Evolutionary conservation across 35 echinoderm and acorn worm genomes (phyloP).

Genomic region (Stichopus chloronotus): DNA sequence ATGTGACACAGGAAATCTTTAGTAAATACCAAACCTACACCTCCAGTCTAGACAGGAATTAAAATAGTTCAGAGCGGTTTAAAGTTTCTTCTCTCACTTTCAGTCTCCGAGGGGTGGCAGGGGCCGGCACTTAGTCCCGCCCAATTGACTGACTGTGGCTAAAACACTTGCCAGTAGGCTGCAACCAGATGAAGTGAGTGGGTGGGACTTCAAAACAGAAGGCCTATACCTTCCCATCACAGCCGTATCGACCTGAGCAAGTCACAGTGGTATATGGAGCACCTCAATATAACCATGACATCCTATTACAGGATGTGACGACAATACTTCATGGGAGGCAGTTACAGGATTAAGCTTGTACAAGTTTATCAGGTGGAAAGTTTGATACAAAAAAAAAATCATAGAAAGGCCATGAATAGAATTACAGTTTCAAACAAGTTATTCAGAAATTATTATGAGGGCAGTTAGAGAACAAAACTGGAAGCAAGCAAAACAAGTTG

Average conservation of each 20-base stretch:
- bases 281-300: background rate
- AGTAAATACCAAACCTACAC: background rate
- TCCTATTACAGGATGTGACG: background rate
- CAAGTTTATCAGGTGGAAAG: background rate
- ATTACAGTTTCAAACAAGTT: too few species aligned
- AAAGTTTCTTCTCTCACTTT: background rate
- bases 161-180: too few species aligned
- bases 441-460: too few species aligned
- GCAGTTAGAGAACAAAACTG: too few species aligned
- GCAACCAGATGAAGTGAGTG: background rate
- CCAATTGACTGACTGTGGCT: too few species aligned
- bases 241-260: too few species aligned
- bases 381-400: background rate
- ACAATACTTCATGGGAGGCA: background rate
- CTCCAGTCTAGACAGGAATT: background rate
- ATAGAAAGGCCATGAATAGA: too few species aligned
- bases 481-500: too few species aligned
- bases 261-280: too few species aligned
- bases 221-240: background rate
- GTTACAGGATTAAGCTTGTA: too few species aligned
- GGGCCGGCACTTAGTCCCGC: too few species aligned
- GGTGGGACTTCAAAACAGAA: background rate
- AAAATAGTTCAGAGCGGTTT: background rate
- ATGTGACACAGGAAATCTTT: background rate
- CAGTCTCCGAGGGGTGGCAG: background rate